These are phyloP conservation scores for Neotoma lepida DNA, from an alignment of 2,113 vertebrate genomes.

Conservation along the genomic window DNA sequence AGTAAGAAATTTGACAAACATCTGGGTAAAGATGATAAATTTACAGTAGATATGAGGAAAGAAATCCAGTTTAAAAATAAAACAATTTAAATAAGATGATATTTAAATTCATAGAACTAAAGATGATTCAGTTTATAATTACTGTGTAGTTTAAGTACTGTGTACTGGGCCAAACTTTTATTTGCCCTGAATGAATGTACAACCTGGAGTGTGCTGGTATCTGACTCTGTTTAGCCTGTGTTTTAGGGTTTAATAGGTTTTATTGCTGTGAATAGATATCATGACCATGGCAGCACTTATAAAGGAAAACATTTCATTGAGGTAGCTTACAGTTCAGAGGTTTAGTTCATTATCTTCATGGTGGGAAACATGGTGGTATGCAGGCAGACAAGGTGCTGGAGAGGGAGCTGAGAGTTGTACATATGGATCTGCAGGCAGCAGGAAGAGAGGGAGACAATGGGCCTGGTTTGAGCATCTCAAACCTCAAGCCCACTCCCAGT, in stretches of 20 bases:
- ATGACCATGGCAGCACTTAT: too few species aligned
- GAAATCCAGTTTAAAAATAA: not conserved
- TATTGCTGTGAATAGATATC: too few species aligned
- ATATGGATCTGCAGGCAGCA: not conserved
- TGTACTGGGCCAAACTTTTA: not conserved
- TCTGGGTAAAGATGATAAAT: not conserved
- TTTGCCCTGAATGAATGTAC: not conserved
- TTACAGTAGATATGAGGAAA: not conserved
- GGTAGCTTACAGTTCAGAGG: too few species aligned
- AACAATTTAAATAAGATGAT: not conserved
- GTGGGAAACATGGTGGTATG: too few species aligned
- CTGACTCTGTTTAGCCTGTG: not conserved
- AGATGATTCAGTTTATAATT: not conserved
- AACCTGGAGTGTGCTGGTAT: not conserved
- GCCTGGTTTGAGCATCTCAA: not conserved
- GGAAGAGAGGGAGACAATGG: not conserved
- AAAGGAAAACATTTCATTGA: too few species aligned
- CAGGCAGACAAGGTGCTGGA: too few species aligned
- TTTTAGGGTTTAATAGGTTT: too few species aligned
- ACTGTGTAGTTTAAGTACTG: conserved; percentile 1
- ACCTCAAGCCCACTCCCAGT: not conserved
- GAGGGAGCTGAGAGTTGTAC: not conserved
- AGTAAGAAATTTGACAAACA: not conserved
- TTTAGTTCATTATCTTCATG: too few species aligned
- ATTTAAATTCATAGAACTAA: not conserved